phyloP scores from a whole-genome alignment of 2,797 vertebrate species.

The Psittacula derbiana region DNA sequence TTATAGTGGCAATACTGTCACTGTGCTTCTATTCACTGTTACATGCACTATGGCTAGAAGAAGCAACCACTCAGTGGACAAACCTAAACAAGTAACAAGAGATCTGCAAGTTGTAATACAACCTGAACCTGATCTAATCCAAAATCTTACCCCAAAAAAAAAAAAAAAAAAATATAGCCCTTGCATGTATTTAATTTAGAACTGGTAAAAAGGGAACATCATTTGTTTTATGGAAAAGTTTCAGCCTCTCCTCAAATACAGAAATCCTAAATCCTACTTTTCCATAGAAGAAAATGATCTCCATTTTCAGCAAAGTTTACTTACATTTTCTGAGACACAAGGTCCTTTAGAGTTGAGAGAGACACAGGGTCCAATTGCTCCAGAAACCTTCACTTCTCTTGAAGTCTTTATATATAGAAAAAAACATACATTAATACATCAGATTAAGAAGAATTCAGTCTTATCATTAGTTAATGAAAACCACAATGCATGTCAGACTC shows the following conservation, averaged over 20 bases:
- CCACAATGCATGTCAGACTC: background rate
- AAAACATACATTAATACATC: background rate
- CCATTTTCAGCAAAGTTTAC: conserved; percentile 46
- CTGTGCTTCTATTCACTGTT: background rate
- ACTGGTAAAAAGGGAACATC: background rate
- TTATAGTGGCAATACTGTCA: background rate
- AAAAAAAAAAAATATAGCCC: background rate
- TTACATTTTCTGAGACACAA: conserved; percentile 95
- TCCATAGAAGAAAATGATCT: background rate
- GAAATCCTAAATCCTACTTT: background rate
- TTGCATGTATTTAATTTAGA: background rate
- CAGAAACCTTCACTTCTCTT: conserved; percentile 95
- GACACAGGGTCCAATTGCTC: conserved; percentile 94
- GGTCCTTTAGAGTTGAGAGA: conserved; percentile 94
- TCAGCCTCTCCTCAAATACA: background rate
- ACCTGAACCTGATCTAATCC: background rate
- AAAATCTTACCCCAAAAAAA: background rate
- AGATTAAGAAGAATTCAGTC: background rate
- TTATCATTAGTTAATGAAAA: background rate
- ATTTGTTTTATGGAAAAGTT: background rate
- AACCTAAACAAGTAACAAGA: background rate
- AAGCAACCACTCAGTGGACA: background rate
- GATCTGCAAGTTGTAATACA: background rate
- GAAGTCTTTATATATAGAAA: conserved; percentile 82
- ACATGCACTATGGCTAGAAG: background rate